phyloP scores from a whole-genome alignment of 2,888 invertebrate species.

The Fragum fragum region DNA sequence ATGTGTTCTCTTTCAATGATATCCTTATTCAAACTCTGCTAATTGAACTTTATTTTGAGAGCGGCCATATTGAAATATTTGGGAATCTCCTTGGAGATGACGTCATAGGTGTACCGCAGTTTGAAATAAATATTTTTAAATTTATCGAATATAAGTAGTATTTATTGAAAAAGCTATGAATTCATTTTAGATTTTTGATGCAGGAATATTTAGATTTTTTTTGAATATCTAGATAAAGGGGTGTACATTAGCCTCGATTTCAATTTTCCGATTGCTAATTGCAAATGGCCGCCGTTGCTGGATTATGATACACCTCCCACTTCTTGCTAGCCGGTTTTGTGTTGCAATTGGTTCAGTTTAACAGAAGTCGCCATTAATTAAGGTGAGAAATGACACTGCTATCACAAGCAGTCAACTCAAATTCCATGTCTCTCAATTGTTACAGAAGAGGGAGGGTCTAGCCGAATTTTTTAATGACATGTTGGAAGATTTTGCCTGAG shows the following conservation, averaged over 20 bases:
- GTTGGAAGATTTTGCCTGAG: constrained; percentile 12
- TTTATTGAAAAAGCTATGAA: too few species aligned
- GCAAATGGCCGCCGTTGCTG: constrained; percentile 83
- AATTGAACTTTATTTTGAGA: constrained; percentile 24
- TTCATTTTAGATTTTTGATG: too few species aligned
- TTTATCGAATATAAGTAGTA: neutral
- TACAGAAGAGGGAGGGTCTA: neutral
- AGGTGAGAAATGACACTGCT: neutral
- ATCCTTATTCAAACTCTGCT: neutral
- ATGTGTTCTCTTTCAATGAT: too few species aligned
- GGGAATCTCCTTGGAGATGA: constrained; percentile 81
- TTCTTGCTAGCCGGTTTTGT: constrained; percentile 38
- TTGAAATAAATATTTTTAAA: constrained; percentile 27
- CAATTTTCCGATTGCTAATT: constrained; percentile 61
- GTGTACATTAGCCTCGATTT: constrained; percentile 79
- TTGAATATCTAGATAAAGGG: too few species aligned
- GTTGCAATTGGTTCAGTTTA: neutral
- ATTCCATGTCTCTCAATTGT: neutral
- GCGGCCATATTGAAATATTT: constrained; percentile 78
- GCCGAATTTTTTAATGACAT: constrained; percentile 17
- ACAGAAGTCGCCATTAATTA: neutral
- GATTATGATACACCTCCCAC: constrained; percentile 75
- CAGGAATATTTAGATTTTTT: too few species aligned
- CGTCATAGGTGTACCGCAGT: constrained; percentile 67
- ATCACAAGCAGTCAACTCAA: neutral